phyloP scores from a whole-genome alignment of 2,888 invertebrate species.

The Terebella lapidaria region DNA sequence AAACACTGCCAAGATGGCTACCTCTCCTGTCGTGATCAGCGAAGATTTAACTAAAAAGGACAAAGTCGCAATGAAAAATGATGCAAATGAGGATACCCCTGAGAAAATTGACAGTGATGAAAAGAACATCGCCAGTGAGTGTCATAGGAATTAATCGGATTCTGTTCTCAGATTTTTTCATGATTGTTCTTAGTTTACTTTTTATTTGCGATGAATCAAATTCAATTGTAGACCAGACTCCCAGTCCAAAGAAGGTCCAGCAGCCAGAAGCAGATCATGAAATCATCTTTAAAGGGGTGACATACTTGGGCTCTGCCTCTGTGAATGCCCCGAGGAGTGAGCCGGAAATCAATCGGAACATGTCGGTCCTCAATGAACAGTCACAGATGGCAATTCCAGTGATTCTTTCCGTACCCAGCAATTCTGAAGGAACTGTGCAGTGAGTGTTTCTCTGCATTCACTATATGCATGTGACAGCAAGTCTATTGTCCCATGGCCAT shows the following conservation, averaged over 20 bases:
- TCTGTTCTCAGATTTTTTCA: background rate
- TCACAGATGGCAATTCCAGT: conserved; percentile 78
- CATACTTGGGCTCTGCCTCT: conserved; percentile 84
- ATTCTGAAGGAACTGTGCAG: conserved; percentile 89
- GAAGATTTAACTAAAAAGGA: background rate
- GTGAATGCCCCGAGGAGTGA: conserved; percentile 91
- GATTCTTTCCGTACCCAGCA: conserved; percentile 85
- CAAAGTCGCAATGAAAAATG: background rate
- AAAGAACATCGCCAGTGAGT: background rate
- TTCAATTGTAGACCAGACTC: too few species aligned
- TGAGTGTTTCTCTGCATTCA: conserved; percentile 59
- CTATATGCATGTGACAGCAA: too few species aligned
- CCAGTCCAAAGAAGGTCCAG: too few species aligned
- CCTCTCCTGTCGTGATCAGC: too few species aligned
- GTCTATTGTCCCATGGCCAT: too few species aligned
- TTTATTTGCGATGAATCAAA: too few species aligned
- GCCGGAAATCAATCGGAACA: conserved; percentile 84
- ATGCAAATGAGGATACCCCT: background rate
- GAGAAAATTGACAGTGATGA: background rate
- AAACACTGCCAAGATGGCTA: too few species aligned
- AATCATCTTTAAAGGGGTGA: conserved; percentile 62
- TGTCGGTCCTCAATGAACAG: conserved; percentile 81
- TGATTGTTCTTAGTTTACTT: too few species aligned
- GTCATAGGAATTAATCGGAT: background rate
- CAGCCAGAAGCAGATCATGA: conserved; percentile 3